Evolutionary conservation across 2,797 vertebrate species (phyloP), one percentile per base, ranked within the genome.

Genomic region (Sebastes wilsoni): DNA sequence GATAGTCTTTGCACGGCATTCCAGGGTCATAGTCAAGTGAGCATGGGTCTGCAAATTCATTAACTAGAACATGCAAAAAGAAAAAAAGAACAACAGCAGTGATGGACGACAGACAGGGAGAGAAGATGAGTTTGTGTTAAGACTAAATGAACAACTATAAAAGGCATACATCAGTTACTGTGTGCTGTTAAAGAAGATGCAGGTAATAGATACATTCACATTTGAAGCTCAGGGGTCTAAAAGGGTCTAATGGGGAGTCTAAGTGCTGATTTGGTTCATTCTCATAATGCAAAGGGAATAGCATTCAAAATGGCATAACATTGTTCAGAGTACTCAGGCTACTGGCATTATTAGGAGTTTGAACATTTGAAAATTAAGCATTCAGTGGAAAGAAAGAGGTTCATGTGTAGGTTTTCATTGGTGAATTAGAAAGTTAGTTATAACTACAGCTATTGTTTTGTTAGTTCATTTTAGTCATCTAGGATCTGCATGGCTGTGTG

Each of bases 11-110:
- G 95, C 96, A 97, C 68, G 94, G 94, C 77, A 92, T 92, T 96
- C 96, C 97, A 89, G 93, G 91, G 89, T 97, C 96, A 97, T 94
- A 96, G 92, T 96, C 96, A 97, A 96, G 95, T 80, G 96, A 95
- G 94, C 96, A 97, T 92, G 96, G 94, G 92, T 96, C 96, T 95
- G 96, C 94, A 93, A 93, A 91, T 83, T 94, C 92, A 94, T 92
- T 95, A 77, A 88, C 95, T 96, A 94, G 89, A 93, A 94, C 92
- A 92, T 95, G 93, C 89, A 88, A 84, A 91, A 74, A 59, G 64
- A 42, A 54, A 72, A 52, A 55, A 52, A 46, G 61, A 89, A 88
- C 49, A 80, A 93, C 36, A 91, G 86, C 66, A 87, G 73, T 88
- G 66, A 88, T 81, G 68, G 81, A 75, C 68, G 74, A 89, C 79